Evolutionary conservation across 2,113 vertebrate species (phyloP).

Genomic region (Corapipo altera): DNA sequence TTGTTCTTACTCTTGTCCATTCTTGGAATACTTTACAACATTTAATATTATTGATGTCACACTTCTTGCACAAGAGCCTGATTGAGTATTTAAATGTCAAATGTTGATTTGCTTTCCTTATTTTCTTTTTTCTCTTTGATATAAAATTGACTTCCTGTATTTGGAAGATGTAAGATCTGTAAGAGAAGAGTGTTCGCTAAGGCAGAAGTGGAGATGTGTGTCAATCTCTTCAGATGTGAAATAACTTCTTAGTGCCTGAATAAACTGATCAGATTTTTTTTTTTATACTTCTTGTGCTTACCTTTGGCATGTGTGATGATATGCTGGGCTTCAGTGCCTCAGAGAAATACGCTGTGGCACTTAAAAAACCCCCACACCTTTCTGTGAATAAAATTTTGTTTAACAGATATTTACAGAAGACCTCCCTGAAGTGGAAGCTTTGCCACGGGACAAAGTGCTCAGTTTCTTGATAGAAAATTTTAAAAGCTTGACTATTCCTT

Average conservation of each 20-base stretch:
- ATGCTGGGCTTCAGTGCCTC: not conserved
- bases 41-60: not conserved
- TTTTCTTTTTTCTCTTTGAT: not conserved
- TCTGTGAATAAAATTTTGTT: constrained; percentile 2
- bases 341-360: not conserved
- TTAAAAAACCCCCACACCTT: not conserved
- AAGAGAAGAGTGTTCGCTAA: not conserved
- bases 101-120: not conserved
- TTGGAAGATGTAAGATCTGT: not conserved
- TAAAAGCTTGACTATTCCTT: constrained; percentile 90
- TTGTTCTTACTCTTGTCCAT: not conserved
- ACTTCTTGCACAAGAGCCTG: not conserved
- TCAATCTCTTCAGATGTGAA: not conserved
- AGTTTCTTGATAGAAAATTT: constrained; percentile 92
- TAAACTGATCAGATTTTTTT: not conserved
- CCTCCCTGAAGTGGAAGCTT: constrained; percentile 90
- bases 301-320: not conserved
- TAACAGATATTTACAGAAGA: constrained; percentile 97
- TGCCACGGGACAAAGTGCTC: constrained; percentile 89
- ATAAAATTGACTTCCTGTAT: not conserved
- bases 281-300: not conserved
- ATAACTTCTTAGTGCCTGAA: not conserved
- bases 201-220: not conserved
- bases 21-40: not conserved
- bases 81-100: not conserved